A percentile compares a stretch with the other conserved stretches of the same genome.
phyloP scores from a whole-genome alignment of 2,797 vertebrate genomes.

The Tokudaia muenninki region DNA sequence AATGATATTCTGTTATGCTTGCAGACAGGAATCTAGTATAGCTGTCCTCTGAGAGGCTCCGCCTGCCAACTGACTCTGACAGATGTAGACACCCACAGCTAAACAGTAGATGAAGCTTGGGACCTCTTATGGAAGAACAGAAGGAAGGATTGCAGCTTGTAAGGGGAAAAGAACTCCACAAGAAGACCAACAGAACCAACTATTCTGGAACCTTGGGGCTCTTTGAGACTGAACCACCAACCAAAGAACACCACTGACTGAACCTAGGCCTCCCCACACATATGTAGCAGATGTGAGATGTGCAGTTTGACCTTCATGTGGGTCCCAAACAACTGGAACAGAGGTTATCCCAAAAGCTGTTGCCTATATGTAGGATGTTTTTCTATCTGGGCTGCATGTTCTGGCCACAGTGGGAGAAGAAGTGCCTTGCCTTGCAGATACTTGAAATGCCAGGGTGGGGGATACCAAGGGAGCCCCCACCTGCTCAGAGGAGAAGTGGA shows the following conservation, averaged over 20 bases:
- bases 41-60: background rate
- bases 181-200: background rate
- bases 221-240: background rate
- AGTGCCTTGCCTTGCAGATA: background rate
- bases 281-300: background rate
- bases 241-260: background rate
- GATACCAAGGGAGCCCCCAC: background rate
- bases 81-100: background rate
- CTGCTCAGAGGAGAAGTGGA: background rate
- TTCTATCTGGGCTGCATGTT: background rate
- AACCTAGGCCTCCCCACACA: background rate
- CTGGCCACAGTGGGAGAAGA: background rate
- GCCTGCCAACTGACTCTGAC: background rate
- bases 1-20: background rate
- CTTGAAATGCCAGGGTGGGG: background rate
- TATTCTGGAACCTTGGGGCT: background rate
- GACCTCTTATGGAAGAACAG: background rate
- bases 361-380: background rate
- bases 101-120: background rate
- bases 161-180: background rate
- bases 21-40: background rate
- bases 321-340: background rate
- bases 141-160: background rate
- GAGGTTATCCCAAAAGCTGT: background rate
- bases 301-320: background rate